phyloP scores from a whole-genome alignment of 2,888 invertebrate species.

The Argyra leucocephala region DNA sequence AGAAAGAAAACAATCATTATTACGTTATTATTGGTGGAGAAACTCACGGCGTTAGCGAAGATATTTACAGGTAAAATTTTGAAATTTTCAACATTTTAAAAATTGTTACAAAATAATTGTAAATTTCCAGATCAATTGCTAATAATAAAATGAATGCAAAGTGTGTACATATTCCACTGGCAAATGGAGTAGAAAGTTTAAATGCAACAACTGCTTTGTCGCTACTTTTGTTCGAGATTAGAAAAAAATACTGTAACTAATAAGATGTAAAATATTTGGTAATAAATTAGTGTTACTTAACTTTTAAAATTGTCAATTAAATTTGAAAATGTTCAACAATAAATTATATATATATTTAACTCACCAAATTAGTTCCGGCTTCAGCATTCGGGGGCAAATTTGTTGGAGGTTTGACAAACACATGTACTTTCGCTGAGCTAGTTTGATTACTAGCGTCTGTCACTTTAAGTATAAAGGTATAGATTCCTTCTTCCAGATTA shows the following conservation, averaged over 20 bases:
- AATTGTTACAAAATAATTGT: no score
- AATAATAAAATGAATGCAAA: conserved; percentile 34
- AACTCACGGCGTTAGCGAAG: conserved; percentile 72
- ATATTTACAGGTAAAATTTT: conserved; percentile 55
- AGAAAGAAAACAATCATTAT: conserved; percentile 41
- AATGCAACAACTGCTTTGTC: conserved; percentile 77
- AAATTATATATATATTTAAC: conserved; percentile 10
- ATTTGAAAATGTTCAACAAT: background rate
- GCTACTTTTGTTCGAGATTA: conserved; percentile 67
- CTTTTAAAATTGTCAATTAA: no score
- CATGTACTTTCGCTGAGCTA: conserved; percentile 78
- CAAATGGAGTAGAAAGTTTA: conserved; percentile 68
- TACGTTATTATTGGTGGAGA: conserved; percentile 80
- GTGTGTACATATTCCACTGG: conserved; percentile 69
- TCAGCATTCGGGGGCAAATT: conserved; percentile 71
- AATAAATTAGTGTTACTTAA: no score
- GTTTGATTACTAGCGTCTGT: conserved; percentile 84
- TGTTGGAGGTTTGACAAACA: conserved; percentile 84
- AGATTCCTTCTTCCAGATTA: conserved; percentile 86
- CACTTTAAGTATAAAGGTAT: conserved; percentile 85
- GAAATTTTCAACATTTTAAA: no score
- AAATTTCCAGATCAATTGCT: conserved; percentile 33
- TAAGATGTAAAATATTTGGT: no score
- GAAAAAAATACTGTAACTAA: background rate
- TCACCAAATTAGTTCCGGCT: conserved; percentile 50